A percentile compares a stretch with the other conserved stretches of the same genome.
Evolutionary conservation across 2,888 invertebrate genomes (phyloP).

Genomic region (Spatulosminthurus flaviceps): DNA sequence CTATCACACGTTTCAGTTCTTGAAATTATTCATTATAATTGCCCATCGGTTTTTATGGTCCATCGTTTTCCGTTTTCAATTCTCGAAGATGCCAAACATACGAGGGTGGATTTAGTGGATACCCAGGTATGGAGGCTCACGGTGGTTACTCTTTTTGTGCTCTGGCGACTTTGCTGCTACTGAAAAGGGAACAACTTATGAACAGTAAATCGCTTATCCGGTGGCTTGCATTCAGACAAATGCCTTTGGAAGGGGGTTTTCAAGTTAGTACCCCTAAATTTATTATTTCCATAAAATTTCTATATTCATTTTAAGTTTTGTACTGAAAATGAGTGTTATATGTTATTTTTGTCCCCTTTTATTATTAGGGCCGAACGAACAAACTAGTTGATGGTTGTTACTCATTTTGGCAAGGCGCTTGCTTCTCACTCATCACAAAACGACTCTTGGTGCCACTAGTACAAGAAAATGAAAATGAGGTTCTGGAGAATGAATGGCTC

Average conservation of each 20-base stretch:
- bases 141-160: conserved; percentile 99
- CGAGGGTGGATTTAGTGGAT: conserved; percentile 97
- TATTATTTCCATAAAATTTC: no score
- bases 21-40: no score
- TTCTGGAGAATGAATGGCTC: conserved; percentile 71
- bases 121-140: conserved; percentile 95
- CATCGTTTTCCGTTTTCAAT: not conserved
- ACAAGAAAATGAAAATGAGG: conserved; percentile 43
- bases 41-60: not conserved
- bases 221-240: conserved; percentile 60
- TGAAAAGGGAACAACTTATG: conserved; percentile 79
- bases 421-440: conserved; percentile 78
- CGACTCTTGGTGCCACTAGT: conserved; percentile 36
- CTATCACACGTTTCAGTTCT: no score
- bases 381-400: conserved; percentile 99
- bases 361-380: conserved; percentile 96
- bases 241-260: conserved; percentile 61
- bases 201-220: conserved; percentile 76
- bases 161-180: conserved; percentile 84
- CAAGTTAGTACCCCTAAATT: no score
- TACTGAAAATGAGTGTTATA: no score
- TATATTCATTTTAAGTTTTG: no score
- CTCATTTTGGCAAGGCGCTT: conserved; percentile 98
- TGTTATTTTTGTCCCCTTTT: no score
- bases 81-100: conserved; percentile 88